phyloP scores from a whole-genome alignment of 2,113 vertebrate species.

The Ctenodactylus gundi region DNA sequence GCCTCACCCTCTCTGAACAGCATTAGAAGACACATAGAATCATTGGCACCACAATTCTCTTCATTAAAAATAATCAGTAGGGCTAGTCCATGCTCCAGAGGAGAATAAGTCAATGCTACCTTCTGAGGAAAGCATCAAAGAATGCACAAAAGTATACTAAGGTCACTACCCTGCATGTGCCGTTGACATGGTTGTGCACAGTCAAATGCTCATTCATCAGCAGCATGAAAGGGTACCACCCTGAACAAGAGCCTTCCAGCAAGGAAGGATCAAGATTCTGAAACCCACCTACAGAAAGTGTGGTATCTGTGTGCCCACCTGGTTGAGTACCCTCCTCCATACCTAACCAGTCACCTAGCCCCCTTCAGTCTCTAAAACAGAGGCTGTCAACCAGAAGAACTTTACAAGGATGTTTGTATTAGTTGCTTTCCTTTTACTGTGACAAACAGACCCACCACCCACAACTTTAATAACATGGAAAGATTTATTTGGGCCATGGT shows the following conservation, averaged over 20 bases:
- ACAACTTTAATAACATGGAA: too few relatives aligned
- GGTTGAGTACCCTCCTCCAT: not conserved
- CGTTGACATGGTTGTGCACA: not conserved
- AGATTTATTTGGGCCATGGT: too few relatives aligned
- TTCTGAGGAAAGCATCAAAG: not conserved
- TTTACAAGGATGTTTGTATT: too few relatives aligned
- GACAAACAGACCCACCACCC: too few relatives aligned
- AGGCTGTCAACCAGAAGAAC: not conserved
- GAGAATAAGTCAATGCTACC: not conserved
- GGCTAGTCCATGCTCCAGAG: not conserved
- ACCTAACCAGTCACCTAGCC: not conserved
- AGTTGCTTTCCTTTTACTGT: too few relatives aligned
- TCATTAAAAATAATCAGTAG: not conserved
- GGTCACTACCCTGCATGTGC: not conserved
- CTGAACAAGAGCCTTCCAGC: not conserved
- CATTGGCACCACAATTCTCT: not conserved
- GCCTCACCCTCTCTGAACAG: not conserved
- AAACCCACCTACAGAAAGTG: not conserved
- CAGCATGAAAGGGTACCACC: not conserved
- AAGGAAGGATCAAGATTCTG: not conserved
- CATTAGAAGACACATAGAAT: not conserved
- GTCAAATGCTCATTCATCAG: not conserved
- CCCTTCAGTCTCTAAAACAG: not conserved
- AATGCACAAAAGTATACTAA: not conserved
- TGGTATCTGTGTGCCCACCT: not conserved